phyloP scores from a whole-genome alignment of 1,140 invertebrate species.

The Theocolax elegans region DNA sequence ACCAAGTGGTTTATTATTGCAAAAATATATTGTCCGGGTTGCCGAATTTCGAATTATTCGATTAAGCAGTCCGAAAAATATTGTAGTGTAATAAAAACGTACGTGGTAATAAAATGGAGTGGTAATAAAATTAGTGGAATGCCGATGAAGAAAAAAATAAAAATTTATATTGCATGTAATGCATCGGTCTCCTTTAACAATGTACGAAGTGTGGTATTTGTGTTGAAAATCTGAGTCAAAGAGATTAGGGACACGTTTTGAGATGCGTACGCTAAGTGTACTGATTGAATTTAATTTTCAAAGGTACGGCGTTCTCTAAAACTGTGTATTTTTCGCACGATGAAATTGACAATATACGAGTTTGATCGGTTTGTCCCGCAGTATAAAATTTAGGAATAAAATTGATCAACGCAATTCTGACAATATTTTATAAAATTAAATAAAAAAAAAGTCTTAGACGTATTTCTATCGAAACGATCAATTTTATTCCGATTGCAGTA shows the following conservation, averaged over 20 bases:
- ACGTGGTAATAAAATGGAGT: too few relatives aligned
- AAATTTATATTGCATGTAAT: conserved; percentile 46
- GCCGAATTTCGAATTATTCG: background rate
- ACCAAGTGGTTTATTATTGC: conserved; percentile 50
- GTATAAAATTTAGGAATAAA: conserved; percentile 1
- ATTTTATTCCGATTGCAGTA: conserved; percentile 10
- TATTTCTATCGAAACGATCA: too few relatives aligned
- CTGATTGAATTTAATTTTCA: too few relatives aligned
- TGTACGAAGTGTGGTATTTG: too few relatives aligned
- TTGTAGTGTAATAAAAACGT: too few relatives aligned
- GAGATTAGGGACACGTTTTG: too few relatives aligned
- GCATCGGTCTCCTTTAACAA: conserved; percentile 37
- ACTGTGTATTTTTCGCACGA: too few relatives aligned
- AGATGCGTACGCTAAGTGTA: background rate
- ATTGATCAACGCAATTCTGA: background rate
- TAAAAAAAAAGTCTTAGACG: background rate
- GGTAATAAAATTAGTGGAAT: too few relatives aligned
- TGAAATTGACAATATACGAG: too few relatives aligned
- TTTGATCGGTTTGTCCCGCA: background rate
- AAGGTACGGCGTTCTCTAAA: too few relatives aligned
- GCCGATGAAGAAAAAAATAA: background rate
- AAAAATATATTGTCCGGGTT: background rate
- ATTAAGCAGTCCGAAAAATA: too few relatives aligned
- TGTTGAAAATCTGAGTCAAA: too few relatives aligned
- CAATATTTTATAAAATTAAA: conserved; percentile 5